These are phyloP conservation scores for Micronisus gabar DNA, from an alignment of 2,113 vertebrate genomes.

Conservation along the genomic window DNA sequence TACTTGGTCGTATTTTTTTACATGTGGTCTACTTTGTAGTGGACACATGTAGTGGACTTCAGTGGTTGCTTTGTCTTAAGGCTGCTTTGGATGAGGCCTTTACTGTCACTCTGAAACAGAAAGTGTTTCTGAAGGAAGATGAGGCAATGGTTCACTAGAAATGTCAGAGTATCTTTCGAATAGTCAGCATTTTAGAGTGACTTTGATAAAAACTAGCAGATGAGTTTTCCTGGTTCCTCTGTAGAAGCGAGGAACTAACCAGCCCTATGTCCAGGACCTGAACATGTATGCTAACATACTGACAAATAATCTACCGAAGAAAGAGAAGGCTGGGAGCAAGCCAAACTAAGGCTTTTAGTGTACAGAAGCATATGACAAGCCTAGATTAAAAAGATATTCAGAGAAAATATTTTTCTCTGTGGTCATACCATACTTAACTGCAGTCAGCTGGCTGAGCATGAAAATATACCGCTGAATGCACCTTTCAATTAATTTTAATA, in stretches of 20 bases:
- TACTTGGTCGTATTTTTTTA: neutral
- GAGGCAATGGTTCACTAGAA: neutral
- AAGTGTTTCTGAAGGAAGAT: neutral
- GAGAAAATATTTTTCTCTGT: neutral
- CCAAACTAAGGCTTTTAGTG: neutral
- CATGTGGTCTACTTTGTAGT: neutral
- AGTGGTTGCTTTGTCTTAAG: neutral
- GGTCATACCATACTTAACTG: neutral
- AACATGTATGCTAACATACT: neutral
- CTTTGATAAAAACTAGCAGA: neutral
- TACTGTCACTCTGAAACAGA: neutral
- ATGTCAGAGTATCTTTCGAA: neutral
- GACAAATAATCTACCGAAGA: neutral
- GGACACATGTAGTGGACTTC: fast-evolving
- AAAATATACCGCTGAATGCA: neutral
- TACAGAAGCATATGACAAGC: neutral
- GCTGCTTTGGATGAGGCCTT: neutral
- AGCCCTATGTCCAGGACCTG: neutral
- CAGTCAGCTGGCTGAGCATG: neutral
- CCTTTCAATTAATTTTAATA: neutral
- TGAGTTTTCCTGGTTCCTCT: neutral
- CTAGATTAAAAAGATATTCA: neutral
- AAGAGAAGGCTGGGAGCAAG: neutral
- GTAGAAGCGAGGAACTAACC: neutral
- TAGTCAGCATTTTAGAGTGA: neutral